Conservation (phyloP, 1,140 invertebrate genomes). For the Drosophila sturtevanti region DNA sequence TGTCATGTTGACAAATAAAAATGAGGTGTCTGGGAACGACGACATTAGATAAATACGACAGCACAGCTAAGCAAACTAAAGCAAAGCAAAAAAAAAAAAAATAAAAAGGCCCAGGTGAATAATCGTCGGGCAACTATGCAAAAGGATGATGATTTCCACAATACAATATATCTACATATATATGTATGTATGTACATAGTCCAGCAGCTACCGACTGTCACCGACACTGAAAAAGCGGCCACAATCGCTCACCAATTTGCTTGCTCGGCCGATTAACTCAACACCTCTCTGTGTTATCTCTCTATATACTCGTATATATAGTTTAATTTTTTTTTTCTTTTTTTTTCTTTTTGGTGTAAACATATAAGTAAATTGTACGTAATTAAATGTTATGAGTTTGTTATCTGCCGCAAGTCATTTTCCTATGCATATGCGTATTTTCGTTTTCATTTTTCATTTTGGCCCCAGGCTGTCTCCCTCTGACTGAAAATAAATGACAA, state of each 20-base stretch:
- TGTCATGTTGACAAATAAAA: slow-evolving; percentile 49
- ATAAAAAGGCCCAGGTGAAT: slow-evolving; percentile 42
- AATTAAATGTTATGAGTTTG: slow-evolving; percentile 80
- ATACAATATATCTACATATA: slow-evolving; percentile 30
- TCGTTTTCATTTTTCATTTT: slow-evolving; percentile 37
- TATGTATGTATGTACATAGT: slow-evolving; percentile 27
- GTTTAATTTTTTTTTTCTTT: slow-evolving; percentile 22
- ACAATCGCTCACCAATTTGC: slow-evolving; percentile 43
- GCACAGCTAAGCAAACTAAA: slow-evolving; percentile 27
- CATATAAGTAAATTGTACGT: slow-evolving; percentile 74
- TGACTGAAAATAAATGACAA: slow-evolving; percentile 10
- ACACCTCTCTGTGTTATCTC: slow-evolving; percentile 3
- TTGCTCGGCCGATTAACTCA: slow-evolving; percentile 23
- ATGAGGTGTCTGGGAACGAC: slow-evolving; percentile 35
- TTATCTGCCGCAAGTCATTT: slow-evolving; percentile 55
- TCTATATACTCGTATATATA: not conserved
- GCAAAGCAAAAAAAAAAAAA: slow-evolving; percentile 32
- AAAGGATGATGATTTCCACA: slow-evolving; percentile 23
- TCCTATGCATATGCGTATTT: slow-evolving; percentile 3
- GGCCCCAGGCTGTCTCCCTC: slow-evolving; percentile 39
- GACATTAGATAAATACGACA: slow-evolving; percentile 55
- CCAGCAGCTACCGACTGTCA: slow-evolving; percentile 37
- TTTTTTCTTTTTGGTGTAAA: slow-evolving; percentile 56
- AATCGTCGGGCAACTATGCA: slow-evolving; percentile 33
- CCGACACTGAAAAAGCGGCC: not conserved